Percentiles rank a stretch among this genome's conserved stretches.
Evolutionary conservation across 2,113 vertebrate genomes (phyloP).

Genomic region (Equus przewalskii): DNA sequence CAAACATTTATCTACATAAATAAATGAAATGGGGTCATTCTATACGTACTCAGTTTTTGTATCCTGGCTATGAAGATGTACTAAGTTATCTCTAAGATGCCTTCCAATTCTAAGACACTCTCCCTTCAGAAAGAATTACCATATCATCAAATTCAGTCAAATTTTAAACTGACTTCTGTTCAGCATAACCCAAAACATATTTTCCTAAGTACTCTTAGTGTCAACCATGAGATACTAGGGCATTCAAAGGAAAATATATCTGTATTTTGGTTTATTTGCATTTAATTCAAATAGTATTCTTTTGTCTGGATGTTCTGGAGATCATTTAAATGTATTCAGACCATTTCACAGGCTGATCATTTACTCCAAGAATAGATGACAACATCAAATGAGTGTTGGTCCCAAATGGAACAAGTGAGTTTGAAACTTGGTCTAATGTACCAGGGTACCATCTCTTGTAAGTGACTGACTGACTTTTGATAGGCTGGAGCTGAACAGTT

Average conservation of each 20-base stretch:
- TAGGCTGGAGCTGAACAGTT: not conserved
- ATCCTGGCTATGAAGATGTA: not conserved
- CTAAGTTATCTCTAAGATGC: not conserved
- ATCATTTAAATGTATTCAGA: not conserved
- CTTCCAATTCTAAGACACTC: not conserved
- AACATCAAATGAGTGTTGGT: not conserved
- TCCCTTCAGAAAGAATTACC: not conserved
- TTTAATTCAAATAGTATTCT: not conserved
- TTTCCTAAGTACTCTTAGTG: not conserved
- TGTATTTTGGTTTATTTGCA: not conserved
- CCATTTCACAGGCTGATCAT: not conserved
- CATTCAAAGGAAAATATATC: slow-evolving; percentile 4
- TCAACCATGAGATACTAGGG: not conserved
- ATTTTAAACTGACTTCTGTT: not conserved
- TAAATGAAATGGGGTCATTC: not conserved
- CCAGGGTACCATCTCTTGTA: not conserved
- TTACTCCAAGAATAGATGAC: not conserved
- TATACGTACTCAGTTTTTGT: not conserved
- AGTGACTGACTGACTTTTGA: not conserved
- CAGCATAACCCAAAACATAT: not conserved
- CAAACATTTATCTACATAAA: not conserved
- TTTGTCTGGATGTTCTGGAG: slow-evolving; percentile 1
- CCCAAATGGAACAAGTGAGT: not conserved
- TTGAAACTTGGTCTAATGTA: not conserved
- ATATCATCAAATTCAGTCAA: not conserved